Percentiles rank a stretch among this genome's conserved stretches.
Evolutionary conservation across 2,888 invertebrate species (phyloP).

Genomic region (Acanthopleura granulata): DNA sequence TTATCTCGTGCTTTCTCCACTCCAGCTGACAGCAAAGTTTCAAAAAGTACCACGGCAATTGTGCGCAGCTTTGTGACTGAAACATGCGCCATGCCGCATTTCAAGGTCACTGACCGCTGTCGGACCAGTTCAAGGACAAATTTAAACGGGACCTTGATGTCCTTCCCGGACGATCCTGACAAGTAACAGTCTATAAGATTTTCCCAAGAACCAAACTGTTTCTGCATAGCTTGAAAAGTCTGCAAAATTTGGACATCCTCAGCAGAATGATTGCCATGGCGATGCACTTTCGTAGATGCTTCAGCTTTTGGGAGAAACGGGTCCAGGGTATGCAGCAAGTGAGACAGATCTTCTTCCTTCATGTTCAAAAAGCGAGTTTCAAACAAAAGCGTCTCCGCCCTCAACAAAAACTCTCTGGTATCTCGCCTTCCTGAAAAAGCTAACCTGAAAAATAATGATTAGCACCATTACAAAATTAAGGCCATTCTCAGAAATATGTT

Average conservation of each 20-base stretch:
- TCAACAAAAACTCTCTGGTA: slow-evolving; percentile 42
- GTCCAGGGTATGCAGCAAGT: slow-evolving; percentile 32
- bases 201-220: slow-evolving; percentile 32
- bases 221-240: not conserved
- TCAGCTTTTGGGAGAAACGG: not conserved
- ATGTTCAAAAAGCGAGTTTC: slow-evolving; percentile 50
- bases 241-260: slow-evolving; percentile 11
- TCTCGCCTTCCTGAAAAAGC: slow-evolving; percentile 41
- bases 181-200: slow-evolving; percentile 38
- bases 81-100: slow-evolving; percentile 73
- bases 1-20: slow-evolving; percentile 29
- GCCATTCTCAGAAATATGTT: too few species aligned
- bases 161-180: slow-evolving; percentile 34
- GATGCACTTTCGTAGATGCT: slow-evolving; percentile 2
- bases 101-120: slow-evolving; percentile 73
- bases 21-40: slow-evolving; percentile 34
- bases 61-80: slow-evolving; percentile 69
- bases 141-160: slow-evolving; percentile 73
- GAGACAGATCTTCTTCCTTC: slow-evolving; percentile 46
- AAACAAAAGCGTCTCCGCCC: slow-evolving; percentile 52
- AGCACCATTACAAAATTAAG: not conserved
- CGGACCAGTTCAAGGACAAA: slow-evolving; percentile 74
- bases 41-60: slow-evolving; percentile 43
- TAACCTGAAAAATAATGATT: slow-evolving; percentile 40
- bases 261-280: slow-evolving; percentile 13